These are phyloP conservation scores for Piprites chloris DNA, from an alignment of 2,113 vertebrate species.

Conservation along the genomic window DNA sequence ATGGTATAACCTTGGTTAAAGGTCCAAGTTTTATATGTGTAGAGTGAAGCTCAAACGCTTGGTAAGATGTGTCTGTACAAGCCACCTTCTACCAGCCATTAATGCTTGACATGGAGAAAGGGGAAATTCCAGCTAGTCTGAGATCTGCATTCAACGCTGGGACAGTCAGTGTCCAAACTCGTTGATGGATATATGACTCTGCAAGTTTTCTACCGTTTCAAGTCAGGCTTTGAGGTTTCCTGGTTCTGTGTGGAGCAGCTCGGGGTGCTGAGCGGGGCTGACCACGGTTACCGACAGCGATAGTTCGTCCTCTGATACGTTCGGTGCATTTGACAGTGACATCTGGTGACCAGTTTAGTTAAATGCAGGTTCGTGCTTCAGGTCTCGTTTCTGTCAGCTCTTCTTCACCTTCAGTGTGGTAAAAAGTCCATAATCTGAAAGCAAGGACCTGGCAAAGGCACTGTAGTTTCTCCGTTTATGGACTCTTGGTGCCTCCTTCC, in stretches of 20 bases:
- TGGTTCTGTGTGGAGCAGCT: neutral
- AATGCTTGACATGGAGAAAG: neutral
- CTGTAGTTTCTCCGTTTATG: neutral
- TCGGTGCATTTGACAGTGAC: neutral
- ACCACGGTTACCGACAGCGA: neutral
- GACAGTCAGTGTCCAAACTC: neutral
- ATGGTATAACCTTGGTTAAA: neutral
- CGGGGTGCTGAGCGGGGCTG: neutral
- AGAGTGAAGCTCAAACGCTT: neutral
- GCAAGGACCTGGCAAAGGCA: neutral
- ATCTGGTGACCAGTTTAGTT: constrained; percentile 14
- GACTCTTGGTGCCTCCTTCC: neutral
- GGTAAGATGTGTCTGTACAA: fast-evolving
- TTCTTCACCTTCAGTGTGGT: neutral
- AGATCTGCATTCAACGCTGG: fast-evolving
- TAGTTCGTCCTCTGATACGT: neutral
- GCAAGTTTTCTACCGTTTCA: neutral
- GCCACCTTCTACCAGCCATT: neutral
- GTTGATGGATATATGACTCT: too few species aligned
- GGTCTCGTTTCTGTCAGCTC: neutral
- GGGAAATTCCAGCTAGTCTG: neutral
- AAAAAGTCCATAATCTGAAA: neutral
- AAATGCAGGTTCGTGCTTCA: neutral
- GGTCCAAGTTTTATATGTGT: neutral
- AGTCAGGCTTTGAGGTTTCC: neutral